Percentiles rank a stretch among this genome's conserved stretches.
phyloP scores from a whole-genome alignment of 2,113 vertebrate species.

The Salvelinus alpinus region DNA sequence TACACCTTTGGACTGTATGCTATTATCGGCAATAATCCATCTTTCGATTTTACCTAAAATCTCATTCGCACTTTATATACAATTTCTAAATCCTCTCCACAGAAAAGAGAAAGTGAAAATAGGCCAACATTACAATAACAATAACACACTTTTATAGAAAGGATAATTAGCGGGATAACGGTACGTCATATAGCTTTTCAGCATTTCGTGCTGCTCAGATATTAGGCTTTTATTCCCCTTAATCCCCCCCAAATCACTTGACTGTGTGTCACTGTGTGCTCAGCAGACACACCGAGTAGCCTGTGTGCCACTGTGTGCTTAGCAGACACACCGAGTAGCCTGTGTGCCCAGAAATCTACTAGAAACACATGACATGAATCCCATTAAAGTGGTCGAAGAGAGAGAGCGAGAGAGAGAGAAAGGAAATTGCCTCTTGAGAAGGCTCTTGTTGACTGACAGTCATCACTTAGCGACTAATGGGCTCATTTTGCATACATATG shows the following conservation, averaged over 20 bases:
- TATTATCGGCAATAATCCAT: background rate
- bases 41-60: background rate
- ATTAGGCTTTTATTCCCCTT: conserved; percentile 31
- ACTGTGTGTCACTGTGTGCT: background rate
- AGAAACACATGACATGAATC: background rate
- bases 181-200: background rate
- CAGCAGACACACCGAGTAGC: background rate
- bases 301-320: background rate
- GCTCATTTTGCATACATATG: background rate
- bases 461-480: background rate
- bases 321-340: background rate
- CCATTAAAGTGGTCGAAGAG: background rate
- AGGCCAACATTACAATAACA: background rate
- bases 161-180: too few relatives aligned
- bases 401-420: background rate
- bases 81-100: background rate
- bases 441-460: background rate
- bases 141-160: background rate
- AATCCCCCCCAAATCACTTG: background rate
- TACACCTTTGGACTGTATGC: background rate
- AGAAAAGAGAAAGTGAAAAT: too few relatives aligned
- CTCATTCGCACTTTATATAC: background rate
- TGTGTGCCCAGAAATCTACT: background rate
- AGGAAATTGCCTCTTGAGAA: background rate
- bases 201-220: conserved; percentile 50